A percentile compares a stretch with the other conserved stretches of the same genome.
Conservation (phyloP, 2,797 vertebrate genomes). For the Sebastes steindachneri region DNA sequence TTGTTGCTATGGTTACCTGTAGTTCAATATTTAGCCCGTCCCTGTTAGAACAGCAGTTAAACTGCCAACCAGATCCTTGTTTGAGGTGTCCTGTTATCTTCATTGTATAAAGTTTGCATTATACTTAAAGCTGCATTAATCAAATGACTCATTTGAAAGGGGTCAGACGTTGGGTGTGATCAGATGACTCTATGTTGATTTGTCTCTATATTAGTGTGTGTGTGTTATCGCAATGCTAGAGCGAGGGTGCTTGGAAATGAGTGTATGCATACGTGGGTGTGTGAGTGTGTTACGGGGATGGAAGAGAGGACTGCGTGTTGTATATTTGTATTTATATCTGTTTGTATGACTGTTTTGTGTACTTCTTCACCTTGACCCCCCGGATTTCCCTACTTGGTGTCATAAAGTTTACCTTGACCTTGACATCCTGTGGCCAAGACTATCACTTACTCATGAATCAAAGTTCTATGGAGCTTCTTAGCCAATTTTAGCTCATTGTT, state of each 20-base stretch:
- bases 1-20: not conserved
- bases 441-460: not conserved
- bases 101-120: not conserved
- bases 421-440: not conserved
- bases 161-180: not conserved
- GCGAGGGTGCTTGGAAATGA: not conserved
- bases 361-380: not conserved
- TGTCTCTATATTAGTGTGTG: not conserved
- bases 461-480: not conserved
- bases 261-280: not conserved
- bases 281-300: not conserved
- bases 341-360: not conserved
- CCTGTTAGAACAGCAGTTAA: not conserved
- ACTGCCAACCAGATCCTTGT: not conserved
- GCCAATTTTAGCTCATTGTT: not conserved
- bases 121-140: not conserved
- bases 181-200: not conserved
- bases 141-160: not conserved
- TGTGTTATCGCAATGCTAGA: not conserved
- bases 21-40: not conserved
- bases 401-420: not conserved
- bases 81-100: not conserved
- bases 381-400: not conserved
- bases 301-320: not conserved
- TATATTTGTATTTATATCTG: not conserved